phyloP scores from a whole-genome alignment of 1,140 invertebrate genomes.

The Periplaneta americana region DNA sequence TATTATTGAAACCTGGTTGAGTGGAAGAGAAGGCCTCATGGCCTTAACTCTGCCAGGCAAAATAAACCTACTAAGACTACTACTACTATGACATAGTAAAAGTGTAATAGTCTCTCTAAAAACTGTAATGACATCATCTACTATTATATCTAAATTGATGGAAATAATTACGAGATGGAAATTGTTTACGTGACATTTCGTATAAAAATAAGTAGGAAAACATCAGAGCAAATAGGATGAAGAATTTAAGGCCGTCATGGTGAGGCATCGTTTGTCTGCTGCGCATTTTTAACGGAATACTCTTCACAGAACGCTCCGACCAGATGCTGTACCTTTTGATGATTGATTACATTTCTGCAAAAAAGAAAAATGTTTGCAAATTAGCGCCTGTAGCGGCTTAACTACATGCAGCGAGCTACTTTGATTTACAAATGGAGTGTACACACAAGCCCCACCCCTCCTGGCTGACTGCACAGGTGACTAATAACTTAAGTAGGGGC shows the following conservation, averaged over 20 bases:
- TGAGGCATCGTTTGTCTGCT: not conserved
- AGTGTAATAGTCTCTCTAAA: too few relatives aligned
- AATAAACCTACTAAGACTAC: too few relatives aligned
- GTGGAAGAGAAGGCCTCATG: too few relatives aligned
- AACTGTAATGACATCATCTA: too few relatives aligned
- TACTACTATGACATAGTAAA: too few relatives aligned
- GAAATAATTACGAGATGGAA: too few relatives aligned
- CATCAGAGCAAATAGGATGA: not conserved
- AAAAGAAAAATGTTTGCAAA: not conserved
- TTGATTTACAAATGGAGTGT: not conserved
- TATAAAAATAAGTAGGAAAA: too few relatives aligned
- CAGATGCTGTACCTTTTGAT: not conserved
- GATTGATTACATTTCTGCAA: not conserved
- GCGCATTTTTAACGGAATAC: not conserved
- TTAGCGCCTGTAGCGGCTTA: not conserved
- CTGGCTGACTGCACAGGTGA: not conserved
- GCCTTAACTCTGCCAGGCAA: too few relatives aligned
- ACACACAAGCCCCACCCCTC: slow-evolving; percentile 1
- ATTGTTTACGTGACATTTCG: too few relatives aligned
- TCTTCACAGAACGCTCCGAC: not conserved
- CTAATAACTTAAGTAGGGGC: slow-evolving; percentile 9
- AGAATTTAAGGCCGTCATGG: not conserved
- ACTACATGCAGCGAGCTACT: not conserved
- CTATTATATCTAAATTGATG: too few relatives aligned
- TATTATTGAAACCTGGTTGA: too few relatives aligned